phyloP scores from a whole-genome alignment of 1,140 invertebrate genomes.

The Cecropterus lyciades region DNA sequence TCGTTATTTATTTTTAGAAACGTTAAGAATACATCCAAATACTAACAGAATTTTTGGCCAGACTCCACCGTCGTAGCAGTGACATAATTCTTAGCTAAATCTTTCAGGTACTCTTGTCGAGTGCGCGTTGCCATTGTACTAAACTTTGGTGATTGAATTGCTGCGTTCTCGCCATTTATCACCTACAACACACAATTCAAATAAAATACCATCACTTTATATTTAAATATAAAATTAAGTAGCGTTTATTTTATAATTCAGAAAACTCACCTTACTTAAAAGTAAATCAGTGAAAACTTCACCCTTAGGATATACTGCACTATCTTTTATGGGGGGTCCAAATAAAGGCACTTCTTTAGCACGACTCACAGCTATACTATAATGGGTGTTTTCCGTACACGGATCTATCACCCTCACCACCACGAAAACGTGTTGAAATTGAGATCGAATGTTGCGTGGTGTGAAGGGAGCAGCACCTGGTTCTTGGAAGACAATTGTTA shows the following conservation, averaged over 20 bases:
- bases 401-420: slow-evolving; percentile 95
- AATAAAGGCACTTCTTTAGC: slow-evolving; percentile 98
- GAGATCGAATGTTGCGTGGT: slow-evolving; percentile 95
- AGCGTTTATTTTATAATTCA: neutral
- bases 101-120: slow-evolving; percentile 97
- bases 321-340: slow-evolving; percentile 95
- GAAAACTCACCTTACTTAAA: slow-evolving; percentile 91
- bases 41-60: slow-evolving; percentile 95
- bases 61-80: slow-evolving; percentile 93
- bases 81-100: slow-evolving; percentile 94
- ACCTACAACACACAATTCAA: slow-evolving; percentile 57
- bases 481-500: slow-evolving; percentile 99
- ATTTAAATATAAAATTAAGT: neutral
- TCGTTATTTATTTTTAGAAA: neutral
- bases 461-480: slow-evolving; percentile 96
- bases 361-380: slow-evolving; percentile 96
- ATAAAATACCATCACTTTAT: slow-evolving; percentile 3
- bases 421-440: slow-evolving; percentile 99
- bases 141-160: slow-evolving; percentile 98
- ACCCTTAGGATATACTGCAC: slow-evolving; percentile 93
- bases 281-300: slow-evolving; percentile 97
- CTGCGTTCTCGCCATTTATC: slow-evolving; percentile 99
- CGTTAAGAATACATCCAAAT: neutral
- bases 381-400: slow-evolving; percentile 95
- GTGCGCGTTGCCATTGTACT: slow-evolving; percentile 98